Evolutionary conservation across 35 echinoderm and acorn worm species (phyloP).

Genomic region (Apostichopus parvimensis): DNA sequence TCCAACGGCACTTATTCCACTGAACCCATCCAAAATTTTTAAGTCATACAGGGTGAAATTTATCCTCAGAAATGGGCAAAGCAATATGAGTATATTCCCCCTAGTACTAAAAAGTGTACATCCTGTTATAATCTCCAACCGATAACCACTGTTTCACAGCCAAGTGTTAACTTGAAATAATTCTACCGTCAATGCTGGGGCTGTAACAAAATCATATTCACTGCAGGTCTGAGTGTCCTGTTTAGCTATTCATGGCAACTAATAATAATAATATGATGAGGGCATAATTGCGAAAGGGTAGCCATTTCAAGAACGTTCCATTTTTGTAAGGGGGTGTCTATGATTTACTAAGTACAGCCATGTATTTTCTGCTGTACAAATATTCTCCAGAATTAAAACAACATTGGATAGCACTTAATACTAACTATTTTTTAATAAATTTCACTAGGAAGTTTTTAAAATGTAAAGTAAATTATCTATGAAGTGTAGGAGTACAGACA

Average conservation of each 20-base stretch:
- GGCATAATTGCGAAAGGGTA: slow-evolving; percentile 46
- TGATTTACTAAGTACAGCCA: not conserved
- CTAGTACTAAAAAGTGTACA: slow-evolving; percentile 16
- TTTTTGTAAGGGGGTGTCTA: not conserved
- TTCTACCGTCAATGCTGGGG: slow-evolving; percentile 58
- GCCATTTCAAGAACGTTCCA: slow-evolving; percentile 54
- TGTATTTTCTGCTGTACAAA: too few species aligned
- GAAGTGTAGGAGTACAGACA: not conserved
- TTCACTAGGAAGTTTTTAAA: too few species aligned
- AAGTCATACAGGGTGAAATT: not conserved
- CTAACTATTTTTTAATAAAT: too few species aligned
- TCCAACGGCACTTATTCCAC: not conserved
- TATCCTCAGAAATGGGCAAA: not conserved
- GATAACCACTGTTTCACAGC: slow-evolving; percentile 45
- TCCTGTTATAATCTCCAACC: slow-evolving; percentile 35
- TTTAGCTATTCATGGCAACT: slow-evolving; percentile 63
- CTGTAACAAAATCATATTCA: slow-evolving; percentile 63
- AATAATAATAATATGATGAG: slow-evolving; percentile 60
- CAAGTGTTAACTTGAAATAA: slow-evolving; percentile 51
- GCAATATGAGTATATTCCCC: not conserved
- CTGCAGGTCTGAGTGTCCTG: slow-evolving; percentile 22
- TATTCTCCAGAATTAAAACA: too few species aligned
- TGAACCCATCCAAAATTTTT: not conserved
- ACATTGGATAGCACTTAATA: too few species aligned
- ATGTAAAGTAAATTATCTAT: too few species aligned